A percentile compares a stretch with the other conserved stretches of the same genome.
These are phyloP conservation scores for Ploceus nigricollis DNA, from an alignment of 2,113 vertebrate species.

Conservation along the genomic window DNA sequence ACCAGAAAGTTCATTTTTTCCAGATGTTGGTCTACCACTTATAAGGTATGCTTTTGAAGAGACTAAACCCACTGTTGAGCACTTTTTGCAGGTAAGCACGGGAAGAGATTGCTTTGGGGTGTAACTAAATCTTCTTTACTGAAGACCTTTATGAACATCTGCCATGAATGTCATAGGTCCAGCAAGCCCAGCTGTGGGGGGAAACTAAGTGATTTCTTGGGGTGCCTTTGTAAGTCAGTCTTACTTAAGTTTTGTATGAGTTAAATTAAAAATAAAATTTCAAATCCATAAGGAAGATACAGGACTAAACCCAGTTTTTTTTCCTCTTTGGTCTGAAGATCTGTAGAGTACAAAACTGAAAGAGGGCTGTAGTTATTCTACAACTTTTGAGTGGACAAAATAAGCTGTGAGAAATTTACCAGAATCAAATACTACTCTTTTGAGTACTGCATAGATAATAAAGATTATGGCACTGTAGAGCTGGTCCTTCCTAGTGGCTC, in stretches of 20 bases:
- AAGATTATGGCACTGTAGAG: neutral
- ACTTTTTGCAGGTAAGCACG: neutral
- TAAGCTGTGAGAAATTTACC: neutral
- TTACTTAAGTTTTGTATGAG: neutral
- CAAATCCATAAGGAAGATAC: neutral
- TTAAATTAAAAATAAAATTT: neutral
- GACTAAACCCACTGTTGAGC: neutral
- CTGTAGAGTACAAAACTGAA: neutral
- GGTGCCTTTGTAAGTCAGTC: neutral
- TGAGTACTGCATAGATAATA: neutral
- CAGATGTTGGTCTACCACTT: neutral
- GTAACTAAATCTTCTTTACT: neutral
- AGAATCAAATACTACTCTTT: neutral
- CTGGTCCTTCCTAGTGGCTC: neutral
- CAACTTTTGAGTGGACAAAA: neutral
- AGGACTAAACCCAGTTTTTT: fast-evolving
- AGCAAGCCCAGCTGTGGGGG: neutral
- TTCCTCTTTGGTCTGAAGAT: neutral
- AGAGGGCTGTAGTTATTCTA: neutral
- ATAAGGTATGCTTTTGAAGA: neutral
- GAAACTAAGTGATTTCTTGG: neutral
- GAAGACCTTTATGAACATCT: neutral
- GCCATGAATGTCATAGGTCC: neutral
- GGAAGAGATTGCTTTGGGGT: neutral
- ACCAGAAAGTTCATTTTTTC: neutral